Evolutionary conservation across 2,797 vertebrate genomes (phyloP).

Genomic region (Telmatherina bonti): DNA sequence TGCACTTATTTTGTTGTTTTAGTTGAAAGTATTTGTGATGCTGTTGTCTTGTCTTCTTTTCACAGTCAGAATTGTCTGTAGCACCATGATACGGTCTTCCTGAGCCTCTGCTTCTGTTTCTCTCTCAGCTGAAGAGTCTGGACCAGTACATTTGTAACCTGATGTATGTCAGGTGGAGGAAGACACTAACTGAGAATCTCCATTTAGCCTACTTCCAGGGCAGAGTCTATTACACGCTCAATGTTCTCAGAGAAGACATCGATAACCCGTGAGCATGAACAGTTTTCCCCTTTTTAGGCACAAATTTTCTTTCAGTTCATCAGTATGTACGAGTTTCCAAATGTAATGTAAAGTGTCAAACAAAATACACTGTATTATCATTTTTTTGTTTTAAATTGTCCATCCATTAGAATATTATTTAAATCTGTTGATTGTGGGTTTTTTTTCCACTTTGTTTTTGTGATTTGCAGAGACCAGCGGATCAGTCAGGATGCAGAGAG

Average conservation of each 20-base stretch:
- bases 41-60: neutral
- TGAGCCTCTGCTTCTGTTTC: neutral
- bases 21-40: too few relatives aligned
- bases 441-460: neutral
- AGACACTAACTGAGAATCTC: constrained; percentile 91
- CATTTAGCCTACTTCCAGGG: constrained; percentile 91
- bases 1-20: too few relatives aligned
- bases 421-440: neutral
- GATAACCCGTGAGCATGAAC: constrained; percentile 92
- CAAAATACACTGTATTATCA: too few relatives aligned
- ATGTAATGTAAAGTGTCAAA: neutral
- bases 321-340: neutral
- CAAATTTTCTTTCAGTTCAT: neutral
- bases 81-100: neutral
- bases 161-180: constrained; percentile 95
- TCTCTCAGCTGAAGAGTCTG: constrained; percentile 91
- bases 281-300: neutral
- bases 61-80: neutral
- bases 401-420: neutral
- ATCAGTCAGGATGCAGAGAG: constrained; percentile 97
- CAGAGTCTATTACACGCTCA: constrained; percentile 93
- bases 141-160: constrained; percentile 93
- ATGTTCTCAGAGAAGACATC: constrained; percentile 88
- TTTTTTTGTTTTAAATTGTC: neutral
- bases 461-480: constrained; percentile 90